Percentiles rank a stretch among this genome's conserved stretches.
phyloP scores from a whole-genome alignment of 2,797 vertebrate genomes.

The Gymnocypris eckloni region DNA sequence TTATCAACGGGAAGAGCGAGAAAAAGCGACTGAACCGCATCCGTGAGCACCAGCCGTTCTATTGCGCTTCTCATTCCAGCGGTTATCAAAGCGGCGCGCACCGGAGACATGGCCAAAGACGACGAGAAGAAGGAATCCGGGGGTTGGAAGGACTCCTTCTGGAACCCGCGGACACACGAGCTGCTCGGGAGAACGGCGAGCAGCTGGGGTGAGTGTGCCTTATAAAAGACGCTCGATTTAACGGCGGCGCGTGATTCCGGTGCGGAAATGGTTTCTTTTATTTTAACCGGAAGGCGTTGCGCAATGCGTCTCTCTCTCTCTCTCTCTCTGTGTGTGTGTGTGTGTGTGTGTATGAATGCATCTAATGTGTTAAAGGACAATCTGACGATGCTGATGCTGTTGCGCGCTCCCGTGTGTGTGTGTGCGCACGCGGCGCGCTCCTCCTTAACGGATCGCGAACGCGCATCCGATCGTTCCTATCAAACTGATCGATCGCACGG shows the following conservation, averaged over 20 bases:
- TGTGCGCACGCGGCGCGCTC: slow-evolving; percentile 6
- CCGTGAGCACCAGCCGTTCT: neutral
- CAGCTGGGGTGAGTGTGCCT: slow-evolving; percentile 78
- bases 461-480: neutral
- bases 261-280: neutral
- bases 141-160: slow-evolving; percentile 78
- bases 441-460: neutral
- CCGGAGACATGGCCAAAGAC: slow-evolving; percentile 70
- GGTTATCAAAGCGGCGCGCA: slow-evolving; percentile 35
- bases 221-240: neutral
- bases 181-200: slow-evolving; percentile 80
- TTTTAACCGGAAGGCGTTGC: neutral
- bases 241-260: neutral
- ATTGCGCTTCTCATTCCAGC: neutral
- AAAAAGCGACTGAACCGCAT: neutral
- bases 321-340: neutral
- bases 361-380: slow-evolving; percentile 38
- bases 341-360: slow-evolving; percentile 1
- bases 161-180: slow-evolving; percentile 82
- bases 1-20: slow-evolving; percentile 26
- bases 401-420: slow-evolving; percentile 14
- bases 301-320: neutral
- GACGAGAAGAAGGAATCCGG: slow-evolving; percentile 75
- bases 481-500: slow-evolving; percentile 8
- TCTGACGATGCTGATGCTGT: slow-evolving; percentile 25